Evolutionary conservation across 2,888 invertebrate genomes (phyloP).

Genomic region (Machimus rusticus): DNA sequence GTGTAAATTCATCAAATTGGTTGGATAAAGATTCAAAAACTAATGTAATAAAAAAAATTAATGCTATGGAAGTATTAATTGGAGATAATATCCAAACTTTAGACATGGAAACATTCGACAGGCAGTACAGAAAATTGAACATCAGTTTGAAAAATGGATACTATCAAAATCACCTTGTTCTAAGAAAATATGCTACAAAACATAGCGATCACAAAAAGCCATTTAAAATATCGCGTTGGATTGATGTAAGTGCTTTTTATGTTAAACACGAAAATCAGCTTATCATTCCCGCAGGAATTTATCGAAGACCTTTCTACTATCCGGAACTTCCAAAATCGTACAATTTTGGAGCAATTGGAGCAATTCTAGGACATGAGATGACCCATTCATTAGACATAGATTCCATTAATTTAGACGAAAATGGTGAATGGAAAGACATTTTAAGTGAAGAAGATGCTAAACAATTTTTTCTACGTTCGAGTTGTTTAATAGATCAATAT

Average conservation of each 20-base stretch:
- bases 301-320: conserved; percentile 8
- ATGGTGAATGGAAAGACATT: conserved; percentile 40
- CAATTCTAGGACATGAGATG: background rate
- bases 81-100: conserved; percentile 1
- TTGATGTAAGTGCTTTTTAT: conserved; percentile 18
- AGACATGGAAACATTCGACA: background rate
- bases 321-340: conserved; percentile 1
- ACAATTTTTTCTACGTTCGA: background rate
- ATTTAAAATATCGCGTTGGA: background rate
- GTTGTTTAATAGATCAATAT: conserved; percentile 5
- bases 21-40: background rate
- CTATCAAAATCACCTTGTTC: background rate
- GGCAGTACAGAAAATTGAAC: background rate
- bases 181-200: background rate
- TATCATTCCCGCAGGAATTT: conserved; percentile 5
- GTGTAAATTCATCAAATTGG: background rate
- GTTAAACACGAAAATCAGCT: background rate
- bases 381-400: background rate
- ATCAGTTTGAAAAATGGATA: background rate
- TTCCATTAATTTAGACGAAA: background rate
- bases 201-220: background rate
- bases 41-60: background rate
- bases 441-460: background rate
- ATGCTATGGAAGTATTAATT: background rate
- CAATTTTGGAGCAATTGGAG: conserved; percentile 16